phyloP scores from a whole-genome alignment of 2,113 vertebrate species.

The Megatriorchis doriae region DNA sequence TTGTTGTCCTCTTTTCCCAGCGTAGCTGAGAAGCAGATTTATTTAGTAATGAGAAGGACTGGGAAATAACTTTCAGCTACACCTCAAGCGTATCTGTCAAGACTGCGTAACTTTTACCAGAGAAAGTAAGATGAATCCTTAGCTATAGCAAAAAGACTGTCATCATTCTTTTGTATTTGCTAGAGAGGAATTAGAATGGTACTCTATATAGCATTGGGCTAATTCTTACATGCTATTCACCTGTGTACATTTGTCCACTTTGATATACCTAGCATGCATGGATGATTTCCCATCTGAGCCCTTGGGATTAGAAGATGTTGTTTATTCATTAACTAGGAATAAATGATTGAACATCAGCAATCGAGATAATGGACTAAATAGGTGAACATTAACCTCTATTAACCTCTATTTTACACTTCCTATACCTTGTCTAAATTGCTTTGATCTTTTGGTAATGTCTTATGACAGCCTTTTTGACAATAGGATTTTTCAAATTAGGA shows the following conservation, averaged over 20 bases:
- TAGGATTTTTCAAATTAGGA: neutral
- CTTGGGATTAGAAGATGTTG: neutral
- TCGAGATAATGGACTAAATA: neutral
- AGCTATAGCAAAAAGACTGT: neutral
- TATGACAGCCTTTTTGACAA: neutral
- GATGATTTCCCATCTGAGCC: neutral
- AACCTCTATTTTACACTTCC: conserved; percentile 15
- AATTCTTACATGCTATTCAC: neutral
- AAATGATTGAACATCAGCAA: neutral
- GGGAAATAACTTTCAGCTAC: neutral
- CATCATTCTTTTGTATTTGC: neutral
- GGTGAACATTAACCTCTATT: conserved; percentile 2
- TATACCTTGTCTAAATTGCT: neutral
- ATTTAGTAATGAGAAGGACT: neutral
- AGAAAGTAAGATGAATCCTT: neutral
- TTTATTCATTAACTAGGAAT: conserved; percentile 31
- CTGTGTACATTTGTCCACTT: neutral
- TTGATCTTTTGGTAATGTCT: neutral
- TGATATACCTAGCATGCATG: neutral
- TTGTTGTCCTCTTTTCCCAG: neutral
- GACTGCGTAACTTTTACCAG: neutral
- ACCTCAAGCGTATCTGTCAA: neutral
- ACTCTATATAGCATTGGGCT: neutral
- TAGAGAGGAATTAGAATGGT: neutral
- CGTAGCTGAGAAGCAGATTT: neutral